Base-by-base conservation (phyloP, 2,888 invertebrate species). In the Parochlus steinenii region DNA sequence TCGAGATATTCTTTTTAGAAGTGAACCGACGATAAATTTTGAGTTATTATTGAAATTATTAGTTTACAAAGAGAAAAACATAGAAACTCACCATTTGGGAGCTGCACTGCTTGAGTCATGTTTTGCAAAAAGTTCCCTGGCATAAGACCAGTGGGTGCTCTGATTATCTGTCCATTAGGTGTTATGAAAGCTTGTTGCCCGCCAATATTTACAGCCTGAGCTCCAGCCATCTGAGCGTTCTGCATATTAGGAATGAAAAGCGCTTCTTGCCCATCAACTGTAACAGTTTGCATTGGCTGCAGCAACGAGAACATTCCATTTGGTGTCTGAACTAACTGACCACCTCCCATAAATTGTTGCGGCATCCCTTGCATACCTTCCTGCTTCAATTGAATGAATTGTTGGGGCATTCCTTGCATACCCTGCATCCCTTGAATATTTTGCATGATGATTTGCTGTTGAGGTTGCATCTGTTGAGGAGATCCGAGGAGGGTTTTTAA, bases 241-340 rank as follows among this genome's bases (percentile, higher is more conserved):
- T 71, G 69, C 42, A 78, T 71, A 12, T 83, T 78, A 4, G 89
- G 89, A 49, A 90, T 87, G 52, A 89, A 86, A 15, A 90, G 67
- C 0, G 87, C 87, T 50, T 92, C 89, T 52, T 90, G 89, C 0
- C 89, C 89, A 54, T 92, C 90, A 14, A 90, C 78, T 14, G 83
- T 87, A 37, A 92, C 81, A 1, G 87, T 80, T 55, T 90, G 90
- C 73, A 87, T 78, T 23, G 82, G 81, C 33, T 71, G 78, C 48
- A 80, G 74, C 25, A 59, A 54, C 32, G 55, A 55, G 40, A 59
- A 55, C 57, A 58, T 59, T 27, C 56, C 57, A 39, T 58, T 49
- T 6, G 46, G 44, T 40, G 45, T 45, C 32, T 47, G 48, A 17
- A 49, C 35, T 5, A 46, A 39, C 44, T 48, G 49, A 3, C 47